Base-by-base conservation (phyloP, 2,888 invertebrate genomes). In the Ormyrus thymus region DNA sequence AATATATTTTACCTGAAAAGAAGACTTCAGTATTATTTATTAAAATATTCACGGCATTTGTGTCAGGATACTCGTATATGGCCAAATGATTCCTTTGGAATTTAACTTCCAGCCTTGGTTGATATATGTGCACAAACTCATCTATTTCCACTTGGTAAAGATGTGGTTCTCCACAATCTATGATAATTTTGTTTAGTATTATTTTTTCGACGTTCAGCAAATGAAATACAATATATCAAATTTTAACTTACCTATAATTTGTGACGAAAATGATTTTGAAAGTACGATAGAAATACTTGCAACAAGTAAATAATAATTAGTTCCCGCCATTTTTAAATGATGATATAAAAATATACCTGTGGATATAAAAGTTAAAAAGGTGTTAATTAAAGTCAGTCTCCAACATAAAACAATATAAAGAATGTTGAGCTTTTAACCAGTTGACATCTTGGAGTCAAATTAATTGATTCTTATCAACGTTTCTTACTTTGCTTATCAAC, bases 1-100 rank as follows among this genome's bases (percentile, higher is more conserved):
- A 29, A 29, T 29, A 4, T 29, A 43, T 45, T 11, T 13, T 64
- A 83, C 82, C 83, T 70, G 48, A 73, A 50, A 84, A 83, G 45
- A 71, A 51, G 7, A 82, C 68, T 8, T 45, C 70, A 0, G 80
- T 75, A 29, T 82, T 73, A 11, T 83, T 70, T 10, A 81, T 72
- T 15, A 70, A 69, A 29, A 83, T 53, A 10, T 81, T 79, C 46
- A 82, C 68, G 7, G 72, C 61, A 15, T 79, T 59, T 50, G 70
- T 79, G 45, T 72, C 79, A 10, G 81, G 73, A 66, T 29, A 29
- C 29, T 29, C 29, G 29, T 76, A 76, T 9, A 79, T 56, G 2
- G 78, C 72, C 58, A 81, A 55, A 6, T 70, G n/a, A n/a, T 66
- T 65, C 9, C 72, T 64, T 6, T 62, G 62, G 29, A 65, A 79